Base-by-base conservation (phyloP, 2,797 vertebrate genomes). In the Myotis planiceps region DNA sequence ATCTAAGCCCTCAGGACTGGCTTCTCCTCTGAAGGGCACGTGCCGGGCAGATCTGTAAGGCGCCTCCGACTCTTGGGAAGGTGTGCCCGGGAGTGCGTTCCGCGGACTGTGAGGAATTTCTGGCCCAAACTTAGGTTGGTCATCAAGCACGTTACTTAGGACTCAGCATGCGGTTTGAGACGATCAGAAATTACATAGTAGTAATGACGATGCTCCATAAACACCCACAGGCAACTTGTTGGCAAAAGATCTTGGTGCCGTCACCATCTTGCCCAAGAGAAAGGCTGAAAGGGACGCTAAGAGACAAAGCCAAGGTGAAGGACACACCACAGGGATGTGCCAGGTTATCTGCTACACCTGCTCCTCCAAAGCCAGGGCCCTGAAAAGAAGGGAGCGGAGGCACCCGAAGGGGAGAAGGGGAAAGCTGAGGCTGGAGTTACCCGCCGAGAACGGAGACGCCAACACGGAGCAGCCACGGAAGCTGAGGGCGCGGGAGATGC, bases 401-500 rank as follows among this genome's bases (percentile, higher is more conserved):
- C 98, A 97, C 98, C 98, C 96, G 99, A 99, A 98, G 98, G 98
- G 96, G 99, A 98, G 98, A 98, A 99, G 99, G 99, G 99, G 96
- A 99, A 99, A 98, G 99, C 99, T 98, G 98, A 99, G 90, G 97
- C 99, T 93, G 98, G 86, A 98, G 99, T 97, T 99, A 99, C 93
- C 98, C 99, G 99, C 99, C 98, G 99, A 99, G 98, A 99, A 99
- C 1, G 99, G 99, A 97, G 99, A 99, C 93, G 98, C 99, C 99
- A 99, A 99, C 99, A 98, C 99, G 98, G 99, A 99, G 96, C 99
- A 99, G 99, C 99, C 99, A 99, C 99, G 99, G 98, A 99, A 99
- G 99, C 99, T 0, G 99, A 99, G 98, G 99, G 99, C 98, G 98
- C 99, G 97, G 99, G 98, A 95, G 99, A 99, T 98, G 99, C 99